Conservation (phyloP, 2,797 vertebrate genomes). For the Macrochelys suwanniensis region DNA sequence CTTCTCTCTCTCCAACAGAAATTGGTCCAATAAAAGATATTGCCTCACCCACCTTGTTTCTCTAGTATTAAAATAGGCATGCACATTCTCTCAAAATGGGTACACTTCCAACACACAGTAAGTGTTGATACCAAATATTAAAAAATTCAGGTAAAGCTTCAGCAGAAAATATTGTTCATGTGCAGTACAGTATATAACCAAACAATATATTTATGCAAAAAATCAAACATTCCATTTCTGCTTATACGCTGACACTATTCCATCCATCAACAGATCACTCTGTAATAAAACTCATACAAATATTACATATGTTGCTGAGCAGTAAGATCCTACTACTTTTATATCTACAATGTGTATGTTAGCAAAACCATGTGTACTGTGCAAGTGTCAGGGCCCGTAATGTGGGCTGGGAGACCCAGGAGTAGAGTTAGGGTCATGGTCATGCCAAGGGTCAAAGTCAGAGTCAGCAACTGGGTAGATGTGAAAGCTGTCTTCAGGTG, state of each 20-base stretch:
- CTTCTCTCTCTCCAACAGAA: too few relatives aligned
- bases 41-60: too few relatives aligned
- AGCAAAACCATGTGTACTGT: too few relatives aligned
- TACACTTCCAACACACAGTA: background rate
- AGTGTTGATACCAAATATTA: background rate
- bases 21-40: too few relatives aligned
- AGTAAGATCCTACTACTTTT: background rate
- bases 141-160: background rate
- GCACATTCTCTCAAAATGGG: background rate
- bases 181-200: background rate
- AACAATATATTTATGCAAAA: background rate
- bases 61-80: background rate
- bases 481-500: too few relatives aligned
- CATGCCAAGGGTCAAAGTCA: too few relatives aligned
- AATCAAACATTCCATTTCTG: background rate
- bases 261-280: background rate
- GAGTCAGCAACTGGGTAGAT: too few relatives aligned
- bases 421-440: too few relatives aligned
- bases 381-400: too few relatives aligned
- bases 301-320: conserved; percentile 9
- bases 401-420: too few relatives aligned
- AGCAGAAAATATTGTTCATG: background rate
- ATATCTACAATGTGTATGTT: background rate
- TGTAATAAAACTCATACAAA: conserved; percentile 29
- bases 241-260: conserved; percentile 6